Conservation (phyloP, 2,888 invertebrate genomes). For the Heteromyza rotundicornis region DNA sequence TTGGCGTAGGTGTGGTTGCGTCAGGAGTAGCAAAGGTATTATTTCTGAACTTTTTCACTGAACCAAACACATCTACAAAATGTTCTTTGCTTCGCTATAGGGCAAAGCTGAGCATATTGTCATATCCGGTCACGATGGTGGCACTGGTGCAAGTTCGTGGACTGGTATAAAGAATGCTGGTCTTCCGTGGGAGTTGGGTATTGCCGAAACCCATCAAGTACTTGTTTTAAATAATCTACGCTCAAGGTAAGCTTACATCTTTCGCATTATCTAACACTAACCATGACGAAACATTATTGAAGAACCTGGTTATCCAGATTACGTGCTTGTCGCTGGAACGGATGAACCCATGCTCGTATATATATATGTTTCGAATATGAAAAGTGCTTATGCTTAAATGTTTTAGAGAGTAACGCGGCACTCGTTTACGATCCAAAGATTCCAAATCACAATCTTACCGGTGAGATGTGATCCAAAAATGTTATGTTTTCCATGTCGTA, state of each 20-base stretch:
- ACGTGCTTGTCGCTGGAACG: constrained; percentile 50
- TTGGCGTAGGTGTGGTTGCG: constrained; percentile 98
- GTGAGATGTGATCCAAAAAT: constrained; percentile 41
- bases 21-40: constrained; percentile 93
- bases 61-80: neutral
- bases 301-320: constrained; percentile 62
- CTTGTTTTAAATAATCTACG: constrained; percentile 91
- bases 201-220: constrained; percentile 98
- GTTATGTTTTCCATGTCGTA: constrained; percentile 13
- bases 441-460: constrained; percentile 38
- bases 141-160: constrained; percentile 99
- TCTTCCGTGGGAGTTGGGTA: constrained; percentile 97
- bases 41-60: no score
- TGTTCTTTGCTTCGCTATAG: constrained; percentile 64
- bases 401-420: neutral
- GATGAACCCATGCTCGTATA: constrained; percentile 23
- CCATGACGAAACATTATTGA: constrained; percentile 57
- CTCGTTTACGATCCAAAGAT: constrained; percentile 5
- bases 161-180: constrained; percentile 99
- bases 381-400: neutral
- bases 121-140: constrained; percentile 98
- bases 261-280: constrained; percentile 49
- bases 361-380: constrained; percentile 8
- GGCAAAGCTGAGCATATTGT: constrained; percentile 98
- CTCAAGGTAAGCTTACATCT: constrained; percentile 66